Base-by-base conservation (phyloP, 1,140 invertebrate species). In the Battus philenor region DNA sequence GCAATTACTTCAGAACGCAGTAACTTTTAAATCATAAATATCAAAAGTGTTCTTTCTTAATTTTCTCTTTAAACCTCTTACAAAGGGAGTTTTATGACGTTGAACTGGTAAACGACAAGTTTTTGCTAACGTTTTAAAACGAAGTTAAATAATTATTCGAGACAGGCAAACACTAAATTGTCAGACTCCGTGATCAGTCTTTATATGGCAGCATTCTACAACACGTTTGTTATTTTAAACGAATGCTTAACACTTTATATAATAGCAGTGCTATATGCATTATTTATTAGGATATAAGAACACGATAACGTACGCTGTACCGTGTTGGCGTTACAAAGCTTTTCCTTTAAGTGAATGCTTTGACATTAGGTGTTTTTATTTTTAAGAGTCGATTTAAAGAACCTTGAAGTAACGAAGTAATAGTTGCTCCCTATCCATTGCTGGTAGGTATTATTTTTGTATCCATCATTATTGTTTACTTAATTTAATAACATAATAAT, bases 141-240 rank as follows among this genome's bases (percentile, higher is more conserved):
- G 24, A 15, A 41, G 13, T 13, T 26, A 10, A 41, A 27, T 41
- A 29, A 41, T 41, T 41, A 41, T 41, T 41, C 38, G 38, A 41
- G 38, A 41, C 38, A 41, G 26, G 38, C 26, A 41, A 41, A 41
- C 26, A 41, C 24, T 41, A 41, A 41, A 41, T 41, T 41, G 38
- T 13, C 13, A 41, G 8, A 5, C 24, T 29, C 27, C 38, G 38
- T 41, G 24, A 41, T 41, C 38, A 26, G 38, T 41, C 24, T 7
- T 13, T 17, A 29, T 13, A 16, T 41, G 38, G 38, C 36, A 39
- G 11, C 38, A 41, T 41, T 41, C 38, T 26, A 41, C 24, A 26
- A 41, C 27, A 26, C 24, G 15, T 41, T 41, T 41, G 38, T 41
- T 41, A 41, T 41, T 41, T 41, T 7, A 41, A 13, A 27, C 38